Evolutionary conservation across 2,797 vertebrate species (phyloP).

Genomic region (Eospalax fontanierii): DNA sequence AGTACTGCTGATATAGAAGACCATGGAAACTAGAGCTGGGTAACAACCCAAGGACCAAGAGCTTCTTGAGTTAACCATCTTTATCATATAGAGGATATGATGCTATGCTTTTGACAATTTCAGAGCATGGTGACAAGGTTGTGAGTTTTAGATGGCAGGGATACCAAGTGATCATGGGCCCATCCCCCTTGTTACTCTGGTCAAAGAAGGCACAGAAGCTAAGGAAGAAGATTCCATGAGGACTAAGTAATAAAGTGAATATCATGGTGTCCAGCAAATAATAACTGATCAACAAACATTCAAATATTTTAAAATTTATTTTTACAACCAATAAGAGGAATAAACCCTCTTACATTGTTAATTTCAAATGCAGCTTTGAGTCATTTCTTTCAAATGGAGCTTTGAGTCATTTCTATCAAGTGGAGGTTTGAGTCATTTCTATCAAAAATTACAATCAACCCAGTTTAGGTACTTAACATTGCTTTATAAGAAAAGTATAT

Average conservation of each 20-base stretch:
- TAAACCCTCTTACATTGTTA: background rate
- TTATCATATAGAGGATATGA: background rate
- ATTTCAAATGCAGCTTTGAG: background rate
- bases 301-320: constrained; percentile 9
- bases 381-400: too few relatives aligned
- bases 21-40: background rate
- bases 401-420: too few relatives aligned
- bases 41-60: too few relatives aligned
- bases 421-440: background rate
- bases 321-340: background rate
- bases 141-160: background rate
- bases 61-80: background rate
- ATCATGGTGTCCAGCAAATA: background rate
- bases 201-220: background rate
- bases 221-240: background rate
- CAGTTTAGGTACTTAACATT: background rate
- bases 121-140: background rate
- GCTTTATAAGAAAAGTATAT: background rate
- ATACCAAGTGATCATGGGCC: too few relatives aligned
- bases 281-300: background rate
- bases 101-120: background rate
- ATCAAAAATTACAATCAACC: constrained; percentile 16
- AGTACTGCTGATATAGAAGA: background rate
- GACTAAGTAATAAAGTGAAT: background rate
- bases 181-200: background rate